Conservation (phyloP, 2,113 vertebrate species). For the Athene cunicularia region DNA sequence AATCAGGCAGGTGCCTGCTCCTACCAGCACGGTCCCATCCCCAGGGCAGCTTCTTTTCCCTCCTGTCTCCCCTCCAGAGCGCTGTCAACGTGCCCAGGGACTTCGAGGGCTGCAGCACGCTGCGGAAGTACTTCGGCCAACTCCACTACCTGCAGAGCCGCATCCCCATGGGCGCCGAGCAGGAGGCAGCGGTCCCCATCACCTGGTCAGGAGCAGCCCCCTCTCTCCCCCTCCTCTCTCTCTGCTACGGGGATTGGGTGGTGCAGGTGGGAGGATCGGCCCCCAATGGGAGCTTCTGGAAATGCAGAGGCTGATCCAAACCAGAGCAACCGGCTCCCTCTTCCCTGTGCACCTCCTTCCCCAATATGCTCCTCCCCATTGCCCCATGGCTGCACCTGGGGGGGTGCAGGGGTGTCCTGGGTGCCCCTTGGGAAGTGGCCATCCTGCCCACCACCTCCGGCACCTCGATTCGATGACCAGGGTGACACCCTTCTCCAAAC, state of each 20-base stretch:
- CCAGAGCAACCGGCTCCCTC: neutral
- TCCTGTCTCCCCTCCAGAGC: constrained; percentile 37
- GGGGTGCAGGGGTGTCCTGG: neutral
- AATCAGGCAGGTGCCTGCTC: neutral
- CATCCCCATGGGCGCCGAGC: constrained; percentile 88
- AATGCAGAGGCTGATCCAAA: neutral
- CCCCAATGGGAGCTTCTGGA: neutral
- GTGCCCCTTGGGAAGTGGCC: neutral
- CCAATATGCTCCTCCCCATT: accelerated
- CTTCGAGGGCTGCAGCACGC: constrained; percentile 95
- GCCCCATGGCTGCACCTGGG: no score
- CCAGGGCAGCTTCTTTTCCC: no score
- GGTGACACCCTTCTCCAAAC: neutral
- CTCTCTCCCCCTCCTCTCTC: no score
- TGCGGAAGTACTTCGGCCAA: constrained; percentile 96
- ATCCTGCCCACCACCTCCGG: accelerated
- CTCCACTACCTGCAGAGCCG: constrained; percentile 97
- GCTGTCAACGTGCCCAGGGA: constrained; percentile 92
- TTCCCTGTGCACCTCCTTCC: accelerated
- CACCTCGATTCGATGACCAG: no score
- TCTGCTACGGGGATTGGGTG: accelerated
- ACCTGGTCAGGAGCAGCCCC: constrained; percentile 80
- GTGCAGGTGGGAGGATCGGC: no score
- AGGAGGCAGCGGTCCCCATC: constrained; percentile 89
- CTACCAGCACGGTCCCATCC: accelerated